A percentile compares a stretch with the other conserved stretches of the same genome.
Conservation (phyloP, 35 echinoderm and acorn worm species). For the Patiria miniata region DNA sequence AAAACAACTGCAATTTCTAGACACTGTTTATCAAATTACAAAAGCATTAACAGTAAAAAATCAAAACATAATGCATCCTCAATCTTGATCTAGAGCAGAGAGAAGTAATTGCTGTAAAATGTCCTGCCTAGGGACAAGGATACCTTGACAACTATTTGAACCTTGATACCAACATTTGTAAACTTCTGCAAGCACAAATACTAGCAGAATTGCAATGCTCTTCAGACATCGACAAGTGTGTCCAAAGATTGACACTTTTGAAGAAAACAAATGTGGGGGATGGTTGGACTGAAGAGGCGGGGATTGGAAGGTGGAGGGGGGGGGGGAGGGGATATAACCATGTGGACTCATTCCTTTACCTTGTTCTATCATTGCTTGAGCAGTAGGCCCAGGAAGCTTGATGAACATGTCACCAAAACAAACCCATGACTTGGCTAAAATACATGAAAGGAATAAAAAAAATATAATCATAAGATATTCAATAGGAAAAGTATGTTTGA, state of each 20-base stretch:
- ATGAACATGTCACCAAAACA: constrained; percentile 93
- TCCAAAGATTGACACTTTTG: background rate
- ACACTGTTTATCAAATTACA: too few relatives aligned
- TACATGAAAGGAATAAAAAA: background rate
- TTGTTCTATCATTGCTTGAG: constrained; percentile 60
- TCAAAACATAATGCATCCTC: too few relatives aligned
- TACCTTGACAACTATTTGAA: background rate
- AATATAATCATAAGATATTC: background rate
- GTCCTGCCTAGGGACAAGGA: too few relatives aligned
- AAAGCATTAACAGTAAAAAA: too few relatives aligned
- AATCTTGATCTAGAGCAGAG: too few relatives aligned
- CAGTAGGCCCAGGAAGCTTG: constrained; percentile 60
- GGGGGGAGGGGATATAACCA: background rate
- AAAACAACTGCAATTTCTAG: too few relatives aligned
- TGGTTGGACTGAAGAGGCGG: too few relatives aligned
- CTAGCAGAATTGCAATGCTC: background rate
- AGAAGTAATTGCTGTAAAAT: too few relatives aligned
- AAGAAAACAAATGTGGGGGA: background rate
- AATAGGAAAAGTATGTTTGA: background rate
- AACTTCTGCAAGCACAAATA: background rate
- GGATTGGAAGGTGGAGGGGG: too few relatives aligned
- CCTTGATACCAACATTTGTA: background rate
- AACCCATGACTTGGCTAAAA: constrained; percentile 75
- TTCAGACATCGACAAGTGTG: background rate
- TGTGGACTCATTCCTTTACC: constrained; percentile 31